Percentiles rank a stretch among this genome's conserved stretches.
phyloP scores from a whole-genome alignment of 2,888 invertebrate species.

The Cynaeus angustus region DNA sequence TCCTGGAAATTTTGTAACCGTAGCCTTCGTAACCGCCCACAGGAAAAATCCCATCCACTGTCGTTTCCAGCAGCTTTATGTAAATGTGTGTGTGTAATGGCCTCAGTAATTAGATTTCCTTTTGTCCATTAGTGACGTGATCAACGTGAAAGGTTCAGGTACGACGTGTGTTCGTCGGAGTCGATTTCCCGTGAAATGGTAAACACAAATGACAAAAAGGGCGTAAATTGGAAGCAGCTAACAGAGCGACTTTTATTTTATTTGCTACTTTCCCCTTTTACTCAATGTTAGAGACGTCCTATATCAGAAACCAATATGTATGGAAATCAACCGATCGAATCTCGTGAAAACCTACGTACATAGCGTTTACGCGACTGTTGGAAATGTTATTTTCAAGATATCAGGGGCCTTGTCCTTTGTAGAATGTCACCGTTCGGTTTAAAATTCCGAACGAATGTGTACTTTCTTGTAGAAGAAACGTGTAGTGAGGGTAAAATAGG shows the following conservation, averaged over 20 bases:
- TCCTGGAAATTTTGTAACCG: no score
- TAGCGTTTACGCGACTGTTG: conserved; percentile 52
- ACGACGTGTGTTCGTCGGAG: conserved; percentile 12
- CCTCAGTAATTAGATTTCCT: conserved; percentile 30
- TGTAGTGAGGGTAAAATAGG: background rate
- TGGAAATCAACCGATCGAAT: conserved; percentile 63
- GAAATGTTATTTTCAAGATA: conserved; percentile 51
- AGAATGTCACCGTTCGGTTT: conserved; percentile 36
- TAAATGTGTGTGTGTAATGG: conserved; percentile 27
- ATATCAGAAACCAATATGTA: conserved; percentile 68
- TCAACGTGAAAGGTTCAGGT: conserved; percentile 29
- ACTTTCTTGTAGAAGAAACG: conserved; percentile 14
- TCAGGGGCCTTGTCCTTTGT: conserved; percentile 35
- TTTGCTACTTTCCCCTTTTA: conserved; percentile 59
- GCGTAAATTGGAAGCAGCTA: conserved; percentile 54
- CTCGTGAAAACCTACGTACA: conserved; percentile 54
- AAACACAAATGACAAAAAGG: conserved; percentile 42
- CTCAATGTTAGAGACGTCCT: conserved; percentile 55
- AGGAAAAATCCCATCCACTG: conserved; percentile 4
- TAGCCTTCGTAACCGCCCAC: no score
- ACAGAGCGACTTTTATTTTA: conserved; percentile 61
- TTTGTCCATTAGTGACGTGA: conserved; percentile 32
- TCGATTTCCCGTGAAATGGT: conserved; percentile 35
- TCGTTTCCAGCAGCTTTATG: conserved; percentile 14
- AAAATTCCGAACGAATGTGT: conserved; percentile 32